These are phyloP conservation scores for Thunnus albacares DNA, from an alignment of 2,797 vertebrate species.

Conservation along the genomic window DNA sequence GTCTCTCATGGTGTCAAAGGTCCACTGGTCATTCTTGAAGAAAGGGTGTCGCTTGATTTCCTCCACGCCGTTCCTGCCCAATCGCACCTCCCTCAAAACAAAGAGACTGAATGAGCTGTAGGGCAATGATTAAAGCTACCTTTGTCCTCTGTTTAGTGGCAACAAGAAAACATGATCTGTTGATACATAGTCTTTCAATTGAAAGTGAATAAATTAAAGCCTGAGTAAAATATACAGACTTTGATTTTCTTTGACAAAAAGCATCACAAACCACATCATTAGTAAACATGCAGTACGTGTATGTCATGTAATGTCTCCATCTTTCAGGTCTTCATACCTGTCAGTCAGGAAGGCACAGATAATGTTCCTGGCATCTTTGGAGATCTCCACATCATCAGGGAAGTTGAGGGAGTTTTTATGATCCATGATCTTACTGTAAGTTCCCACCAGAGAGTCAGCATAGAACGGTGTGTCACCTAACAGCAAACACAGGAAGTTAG, in stretches of 20 bases:
- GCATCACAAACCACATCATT: background rate
- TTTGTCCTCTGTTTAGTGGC: background rate
- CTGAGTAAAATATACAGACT: background rate
- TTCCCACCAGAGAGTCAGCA: slow-evolving; percentile 98
- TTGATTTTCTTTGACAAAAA: background rate
- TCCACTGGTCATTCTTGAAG: slow-evolving; percentile 98
- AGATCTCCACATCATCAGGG: slow-evolving; percentile 98
- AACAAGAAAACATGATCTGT: background rate
- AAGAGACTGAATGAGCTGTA: slow-evolving; percentile 39
- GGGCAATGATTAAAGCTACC: background rate
- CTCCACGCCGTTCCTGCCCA: slow-evolving; percentile 95
- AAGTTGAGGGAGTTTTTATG: slow-evolving; percentile 98
- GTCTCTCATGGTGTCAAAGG: slow-evolving; percentile 96
- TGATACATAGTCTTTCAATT: background rate
- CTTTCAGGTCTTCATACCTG: slow-evolving; percentile 84
- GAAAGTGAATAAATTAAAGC: background rate
- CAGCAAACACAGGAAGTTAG: slow-evolving; percentile 14
- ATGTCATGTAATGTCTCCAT: background rate
- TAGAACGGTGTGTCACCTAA: slow-evolving; percentile 98
- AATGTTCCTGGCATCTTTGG: slow-evolving; percentile 96
- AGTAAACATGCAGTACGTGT: background rate
- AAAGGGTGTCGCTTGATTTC: slow-evolving; percentile 97
- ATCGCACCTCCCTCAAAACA: slow-evolving; percentile 93
- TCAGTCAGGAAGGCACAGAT: slow-evolving; percentile 99
- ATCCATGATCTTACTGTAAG: slow-evolving; percentile 99